Conservation (phyloP, 1,140 invertebrate genomes). For the Planococcus citri region DNA sequence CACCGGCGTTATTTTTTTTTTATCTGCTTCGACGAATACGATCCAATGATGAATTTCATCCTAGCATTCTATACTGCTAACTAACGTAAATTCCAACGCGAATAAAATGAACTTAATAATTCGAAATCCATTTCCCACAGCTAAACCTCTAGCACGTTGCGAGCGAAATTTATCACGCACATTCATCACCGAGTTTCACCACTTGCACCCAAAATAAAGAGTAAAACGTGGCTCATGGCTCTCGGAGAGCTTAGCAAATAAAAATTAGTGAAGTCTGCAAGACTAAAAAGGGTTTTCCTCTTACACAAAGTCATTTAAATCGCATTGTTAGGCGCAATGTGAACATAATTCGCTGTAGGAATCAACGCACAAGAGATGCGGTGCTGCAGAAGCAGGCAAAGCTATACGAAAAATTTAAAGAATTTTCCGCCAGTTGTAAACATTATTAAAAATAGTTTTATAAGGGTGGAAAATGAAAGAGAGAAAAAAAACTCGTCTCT, state of each 20-base stretch:
- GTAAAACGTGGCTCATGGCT: not conserved
- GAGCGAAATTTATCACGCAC: not conserved
- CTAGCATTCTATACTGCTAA: too few relatives aligned
- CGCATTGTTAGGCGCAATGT: not conserved
- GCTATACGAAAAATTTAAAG: not conserved
- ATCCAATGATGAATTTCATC: too few relatives aligned
- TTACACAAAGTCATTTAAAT: not conserved
- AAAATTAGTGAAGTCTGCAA: not conserved
- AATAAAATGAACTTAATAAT: too few relatives aligned
- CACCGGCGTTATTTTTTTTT: too few relatives aligned
- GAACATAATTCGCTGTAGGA: not conserved
- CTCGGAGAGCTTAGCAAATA: not conserved
- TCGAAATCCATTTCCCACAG: too few relatives aligned
- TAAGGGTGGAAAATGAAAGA: not conserved
- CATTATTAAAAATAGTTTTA: slow-evolving; percentile 4
- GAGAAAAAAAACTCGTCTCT: not conserved
- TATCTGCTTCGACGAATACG: too few relatives aligned
- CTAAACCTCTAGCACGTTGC: not conserved
- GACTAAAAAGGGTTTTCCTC: not conserved
- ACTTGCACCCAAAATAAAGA: not conserved
- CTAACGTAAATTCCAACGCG: too few relatives aligned
- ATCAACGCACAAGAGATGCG: not conserved
- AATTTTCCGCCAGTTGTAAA: not conserved
- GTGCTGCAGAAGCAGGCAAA: too few relatives aligned
- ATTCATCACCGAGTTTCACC: not conserved